Conservation (phyloP, 2,888 invertebrate species). For the Drosophila neotestacea region DNA sequence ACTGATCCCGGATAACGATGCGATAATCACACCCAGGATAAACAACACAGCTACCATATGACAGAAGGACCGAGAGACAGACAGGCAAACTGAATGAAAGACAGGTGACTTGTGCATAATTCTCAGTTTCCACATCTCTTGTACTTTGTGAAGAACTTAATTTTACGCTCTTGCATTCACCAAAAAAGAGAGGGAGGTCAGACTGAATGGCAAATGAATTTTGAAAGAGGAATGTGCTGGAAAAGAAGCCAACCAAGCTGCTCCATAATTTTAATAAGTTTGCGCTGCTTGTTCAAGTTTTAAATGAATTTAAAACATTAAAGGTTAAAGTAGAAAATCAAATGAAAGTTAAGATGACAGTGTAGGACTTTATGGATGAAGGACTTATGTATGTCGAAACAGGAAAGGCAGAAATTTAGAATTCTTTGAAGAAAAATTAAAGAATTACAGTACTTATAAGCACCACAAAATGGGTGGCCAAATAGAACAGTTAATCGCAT, state of each 20-base stretch:
- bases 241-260: conserved; percentile 25
- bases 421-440: too few relatives aligned
- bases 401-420: too few relatives aligned
- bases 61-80: conserved; percentile 24
- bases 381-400: too few relatives aligned
- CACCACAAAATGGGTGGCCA: too few relatives aligned
- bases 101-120: conserved; percentile 63
- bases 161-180: conserved; percentile 73
- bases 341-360: background rate
- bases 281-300: conserved; percentile 6
- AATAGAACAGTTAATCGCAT: too few relatives aligned
- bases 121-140: conserved; percentile 55
- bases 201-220: conserved; percentile 20
- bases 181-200: conserved; percentile 12
- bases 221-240: conserved; percentile 39
- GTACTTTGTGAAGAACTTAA: conserved; percentile 62
- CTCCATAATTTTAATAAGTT: conserved; percentile 50
- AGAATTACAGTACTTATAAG: too few relatives aligned
- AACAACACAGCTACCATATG: conserved; percentile 48
- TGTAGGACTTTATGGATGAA: background rate
- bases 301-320: background rate
- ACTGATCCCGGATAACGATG: conserved; percentile 78
- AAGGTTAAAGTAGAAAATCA: background rate
- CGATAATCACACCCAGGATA: conserved; percentile 75
- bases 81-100: conserved; percentile 21